Conservation (phyloP, 2,113 vertebrate species). For the Dolichotis patagonum region DNA sequence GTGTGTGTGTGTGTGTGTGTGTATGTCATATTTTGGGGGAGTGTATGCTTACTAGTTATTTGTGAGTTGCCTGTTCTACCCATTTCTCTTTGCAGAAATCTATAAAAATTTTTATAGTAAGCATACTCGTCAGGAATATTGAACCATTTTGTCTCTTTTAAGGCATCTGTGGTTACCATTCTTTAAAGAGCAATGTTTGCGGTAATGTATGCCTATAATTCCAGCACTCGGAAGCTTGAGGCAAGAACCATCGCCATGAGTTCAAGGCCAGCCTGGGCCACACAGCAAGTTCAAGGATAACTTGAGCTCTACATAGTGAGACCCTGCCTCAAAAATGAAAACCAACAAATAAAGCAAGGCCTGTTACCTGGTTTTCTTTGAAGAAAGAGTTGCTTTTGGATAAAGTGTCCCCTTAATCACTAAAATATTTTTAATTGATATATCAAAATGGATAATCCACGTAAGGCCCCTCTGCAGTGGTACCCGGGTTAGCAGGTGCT, state of each 20-base stretch:
- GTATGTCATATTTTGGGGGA: background rate
- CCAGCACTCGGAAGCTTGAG: background rate
- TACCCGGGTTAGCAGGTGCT: background rate
- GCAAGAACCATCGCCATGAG: background rate
- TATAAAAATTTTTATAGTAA: background rate
- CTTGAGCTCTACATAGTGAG: background rate
- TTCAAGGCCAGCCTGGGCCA: background rate
- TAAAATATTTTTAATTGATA: background rate
- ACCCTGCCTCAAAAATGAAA: background rate
- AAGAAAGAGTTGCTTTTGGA: constrained; percentile 31
- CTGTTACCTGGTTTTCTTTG: background rate
- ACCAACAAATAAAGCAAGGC: background rate
- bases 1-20: background rate
- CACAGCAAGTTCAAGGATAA: background rate
- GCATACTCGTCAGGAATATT: background rate
- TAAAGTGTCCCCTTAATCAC: background rate
- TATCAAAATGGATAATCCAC: background rate
- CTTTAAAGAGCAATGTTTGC: background rate
- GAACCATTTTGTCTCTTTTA: background rate
- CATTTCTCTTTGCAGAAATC: background rate
- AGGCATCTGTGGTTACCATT: background rate
- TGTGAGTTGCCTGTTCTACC: background rate
- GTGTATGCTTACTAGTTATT: background rate
- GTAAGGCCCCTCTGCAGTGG: background rate
- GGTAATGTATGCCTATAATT: background rate